Conservation (phyloP, 2,797 vertebrate species). For the Busarellus nigricollis region DNA sequence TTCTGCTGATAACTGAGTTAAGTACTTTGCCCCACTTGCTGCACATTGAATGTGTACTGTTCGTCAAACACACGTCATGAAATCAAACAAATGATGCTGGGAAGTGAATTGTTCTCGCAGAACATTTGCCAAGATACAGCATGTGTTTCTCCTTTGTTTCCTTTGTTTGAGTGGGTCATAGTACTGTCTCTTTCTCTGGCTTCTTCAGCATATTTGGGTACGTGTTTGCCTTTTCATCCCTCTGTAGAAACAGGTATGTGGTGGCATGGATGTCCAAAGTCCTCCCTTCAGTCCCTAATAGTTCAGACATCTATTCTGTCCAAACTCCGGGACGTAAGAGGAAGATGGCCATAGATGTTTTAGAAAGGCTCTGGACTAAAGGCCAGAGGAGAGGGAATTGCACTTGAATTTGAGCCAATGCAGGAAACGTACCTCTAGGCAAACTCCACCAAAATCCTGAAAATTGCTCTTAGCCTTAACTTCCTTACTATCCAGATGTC, state of each 20-base stretch:
- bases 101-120: not conserved
- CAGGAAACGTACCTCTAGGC: not conserved
- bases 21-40: not conserved
- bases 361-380: not conserved
- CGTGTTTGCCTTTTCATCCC: not conserved
- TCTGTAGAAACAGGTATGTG: not conserved
- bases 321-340: not conserved
- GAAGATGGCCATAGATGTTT: not conserved
- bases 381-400: not conserved
- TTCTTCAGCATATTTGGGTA: not conserved
- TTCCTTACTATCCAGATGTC: not conserved
- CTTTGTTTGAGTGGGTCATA: not conserved
- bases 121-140: not conserved
- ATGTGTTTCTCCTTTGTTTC: not conserved
- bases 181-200: not conserved
- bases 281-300: not conserved
- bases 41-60: not conserved
- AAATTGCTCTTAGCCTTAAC: accelerated
- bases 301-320: not conserved
- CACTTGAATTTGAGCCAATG: not conserved
- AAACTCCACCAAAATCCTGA: not conserved
- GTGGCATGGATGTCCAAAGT: not conserved
- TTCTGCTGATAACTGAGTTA: not conserved
- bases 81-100: not conserved
- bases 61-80: not conserved